Evolutionary conservation across 2,113 vertebrate species (phyloP).

Genomic region (Circaetus gallicus): DNA sequence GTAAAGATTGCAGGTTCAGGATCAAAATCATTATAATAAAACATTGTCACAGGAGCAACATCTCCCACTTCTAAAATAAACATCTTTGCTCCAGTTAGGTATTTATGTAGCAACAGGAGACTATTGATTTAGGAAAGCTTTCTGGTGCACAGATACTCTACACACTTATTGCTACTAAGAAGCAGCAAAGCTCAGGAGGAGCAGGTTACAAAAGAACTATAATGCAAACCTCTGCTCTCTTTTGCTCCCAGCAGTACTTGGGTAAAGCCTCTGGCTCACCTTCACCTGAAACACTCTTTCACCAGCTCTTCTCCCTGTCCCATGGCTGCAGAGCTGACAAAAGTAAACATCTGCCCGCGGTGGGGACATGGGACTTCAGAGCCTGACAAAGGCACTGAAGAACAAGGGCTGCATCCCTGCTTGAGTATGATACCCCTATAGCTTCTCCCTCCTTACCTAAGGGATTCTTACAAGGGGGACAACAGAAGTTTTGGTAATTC

Average conservation of each 20-base stretch:
- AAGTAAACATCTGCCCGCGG: background rate
- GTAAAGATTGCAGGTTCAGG: constrained; percentile 34
- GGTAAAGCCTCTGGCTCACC: background rate
- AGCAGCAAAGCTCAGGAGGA: background rate
- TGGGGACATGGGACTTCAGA: rapidly evolving
- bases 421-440: background rate
- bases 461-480: background rate
- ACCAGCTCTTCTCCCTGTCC: background rate
- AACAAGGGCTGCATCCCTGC: background rate
- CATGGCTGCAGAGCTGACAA: background rate
- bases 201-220: background rate
- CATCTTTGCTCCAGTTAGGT: constrained; percentile 47
- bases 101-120: constrained; percentile 46
- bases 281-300: background rate
- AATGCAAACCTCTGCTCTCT: background rate
- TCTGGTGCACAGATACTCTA: background rate
- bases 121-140: constrained; percentile 31
- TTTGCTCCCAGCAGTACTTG: background rate
- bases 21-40: constrained; percentile 57
- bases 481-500: background rate
- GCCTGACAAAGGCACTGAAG: background rate
- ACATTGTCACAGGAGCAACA: constrained; percentile 25
- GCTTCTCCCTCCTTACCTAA: background rate
- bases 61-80: constrained; percentile 54
- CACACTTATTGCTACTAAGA: background rate